Percentiles rank a stretch among this genome's conserved stretches.
These are phyloP conservation scores for Heliothis virescens DNA, from an alignment of 1,140 invertebrate species.

Conservation along the genomic window DNA sequence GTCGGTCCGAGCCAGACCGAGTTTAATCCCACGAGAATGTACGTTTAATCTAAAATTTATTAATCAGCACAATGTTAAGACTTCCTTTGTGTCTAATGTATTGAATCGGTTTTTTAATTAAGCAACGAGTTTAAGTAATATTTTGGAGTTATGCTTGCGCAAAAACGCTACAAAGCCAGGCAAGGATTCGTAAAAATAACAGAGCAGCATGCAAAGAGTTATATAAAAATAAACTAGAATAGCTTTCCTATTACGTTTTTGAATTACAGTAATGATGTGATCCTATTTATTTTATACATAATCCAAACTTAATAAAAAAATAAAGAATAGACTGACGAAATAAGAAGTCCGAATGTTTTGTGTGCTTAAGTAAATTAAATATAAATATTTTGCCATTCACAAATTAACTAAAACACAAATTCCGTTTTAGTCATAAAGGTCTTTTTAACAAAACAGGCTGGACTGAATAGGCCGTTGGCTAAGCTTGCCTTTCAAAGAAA, in stretches of 20 bases:
- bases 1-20: background rate
- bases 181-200: too few relatives aligned
- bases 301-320: too few relatives aligned
- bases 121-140: background rate
- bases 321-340: too few relatives aligned
- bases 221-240: too few relatives aligned
- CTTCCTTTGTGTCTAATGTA: conserved; percentile 18
- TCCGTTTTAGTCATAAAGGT: conserved; percentile 6
- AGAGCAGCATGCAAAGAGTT: too few relatives aligned
- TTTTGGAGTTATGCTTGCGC: conserved; percentile 1
- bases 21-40: conserved; percentile 36
- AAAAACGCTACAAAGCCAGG: background rate
- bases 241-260: too few relatives aligned
- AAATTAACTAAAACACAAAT: background rate
- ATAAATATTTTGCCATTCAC: background rate
- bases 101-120: conserved; percentile 9
- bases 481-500: conserved; percentile 45
- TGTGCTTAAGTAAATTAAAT: too few relatives aligned
- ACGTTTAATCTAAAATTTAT: conserved; percentile 42
- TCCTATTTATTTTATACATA: too few relatives aligned
- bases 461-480: conserved; percentile 31
- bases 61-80: conserved; percentile 15
- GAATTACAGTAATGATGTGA: too few relatives aligned
- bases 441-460: conserved; percentile 28
- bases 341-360: background rate